Conservation (phyloP, 1,140 invertebrate genomes). For the Euschistus heros region DNA sequence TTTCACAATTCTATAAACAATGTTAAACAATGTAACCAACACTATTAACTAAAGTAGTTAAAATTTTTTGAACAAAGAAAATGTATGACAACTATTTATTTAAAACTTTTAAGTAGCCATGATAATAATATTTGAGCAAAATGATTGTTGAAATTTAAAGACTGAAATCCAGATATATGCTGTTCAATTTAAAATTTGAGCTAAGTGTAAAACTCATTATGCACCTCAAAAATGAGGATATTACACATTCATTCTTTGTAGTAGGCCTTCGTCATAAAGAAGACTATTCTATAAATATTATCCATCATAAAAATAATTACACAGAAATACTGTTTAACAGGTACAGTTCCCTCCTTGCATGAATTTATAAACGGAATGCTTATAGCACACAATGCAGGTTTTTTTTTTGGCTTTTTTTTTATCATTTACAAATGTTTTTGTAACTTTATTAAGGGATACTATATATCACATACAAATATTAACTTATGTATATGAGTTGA, state of each 20-base stretch:
- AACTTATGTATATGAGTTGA: neutral
- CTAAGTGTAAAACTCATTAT: constrained; percentile 17
- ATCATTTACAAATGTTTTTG: constrained; percentile 5
- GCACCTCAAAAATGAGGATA: constrained; percentile 19
- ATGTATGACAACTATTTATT: neutral
- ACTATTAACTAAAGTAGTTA: constrained; percentile 16
- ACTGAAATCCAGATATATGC: neutral
- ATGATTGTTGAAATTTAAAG: constrained; percentile 22
- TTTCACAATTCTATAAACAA: neutral
- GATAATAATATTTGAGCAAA: constrained; percentile 20
- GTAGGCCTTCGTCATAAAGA: constrained; percentile 26
- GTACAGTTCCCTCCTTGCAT: constrained; percentile 20
- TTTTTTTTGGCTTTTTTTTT: neutral
- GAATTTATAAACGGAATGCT: constrained; percentile 22
- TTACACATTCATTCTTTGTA: constrained; percentile 16
- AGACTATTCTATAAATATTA: constrained; percentile 25
- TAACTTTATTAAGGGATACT: neutral
- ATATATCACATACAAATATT: constrained; percentile 1
- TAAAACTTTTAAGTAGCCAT: neutral
- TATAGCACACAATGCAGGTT: constrained; percentile 11
- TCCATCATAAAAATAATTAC: constrained; percentile 26
- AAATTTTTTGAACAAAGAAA: constrained; percentile 2
- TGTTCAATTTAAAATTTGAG: constrained; percentile 24
- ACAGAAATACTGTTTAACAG: constrained; percentile 28
- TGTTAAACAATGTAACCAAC: constrained; percentile 1